Conservation (phyloP, 2,888 invertebrate species). For the Lasioglossum marginatum region DNA sequence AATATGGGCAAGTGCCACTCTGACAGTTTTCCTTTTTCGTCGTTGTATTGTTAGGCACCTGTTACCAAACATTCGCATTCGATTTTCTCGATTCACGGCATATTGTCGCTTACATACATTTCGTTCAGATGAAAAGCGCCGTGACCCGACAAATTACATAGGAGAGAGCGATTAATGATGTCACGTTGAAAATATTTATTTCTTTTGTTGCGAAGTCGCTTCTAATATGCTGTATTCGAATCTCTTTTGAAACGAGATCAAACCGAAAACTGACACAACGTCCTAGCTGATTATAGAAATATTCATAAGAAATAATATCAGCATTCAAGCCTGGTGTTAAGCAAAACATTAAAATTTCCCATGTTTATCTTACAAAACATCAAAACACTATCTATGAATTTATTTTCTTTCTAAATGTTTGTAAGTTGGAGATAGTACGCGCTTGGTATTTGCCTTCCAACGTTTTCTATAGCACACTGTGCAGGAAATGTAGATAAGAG, state of each 20-base stretch:
- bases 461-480: neutral
- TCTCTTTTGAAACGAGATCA: neutral
- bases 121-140: neutral
- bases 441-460: neutral
- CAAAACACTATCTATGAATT: neutral
- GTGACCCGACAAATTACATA: neutral
- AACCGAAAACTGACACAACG: neutral
- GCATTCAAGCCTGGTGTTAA: neutral
- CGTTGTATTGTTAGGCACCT: conserved; percentile 53
- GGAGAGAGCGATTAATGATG: conserved; percentile 29
- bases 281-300: conserved; percentile 1
- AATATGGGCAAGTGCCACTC: conserved; percentile 60
- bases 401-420: neutral
- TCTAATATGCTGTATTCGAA: neutral
- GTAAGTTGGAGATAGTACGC: neutral
- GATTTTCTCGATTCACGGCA: neutral
- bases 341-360: neutral
- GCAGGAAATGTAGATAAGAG: neutral
- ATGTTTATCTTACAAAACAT: neutral
- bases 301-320: neutral
- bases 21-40: conserved; percentile 61
- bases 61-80: conserved; percentile 30
- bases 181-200: conserved; percentile 52
- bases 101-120: neutral
- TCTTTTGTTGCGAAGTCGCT: conserved; percentile 2